A percentile compares a stretch with the other conserved stretches of the same genome.
phyloP scores from a whole-genome alignment of 2,888 invertebrate species.

The Acrobasis suavella region DNA sequence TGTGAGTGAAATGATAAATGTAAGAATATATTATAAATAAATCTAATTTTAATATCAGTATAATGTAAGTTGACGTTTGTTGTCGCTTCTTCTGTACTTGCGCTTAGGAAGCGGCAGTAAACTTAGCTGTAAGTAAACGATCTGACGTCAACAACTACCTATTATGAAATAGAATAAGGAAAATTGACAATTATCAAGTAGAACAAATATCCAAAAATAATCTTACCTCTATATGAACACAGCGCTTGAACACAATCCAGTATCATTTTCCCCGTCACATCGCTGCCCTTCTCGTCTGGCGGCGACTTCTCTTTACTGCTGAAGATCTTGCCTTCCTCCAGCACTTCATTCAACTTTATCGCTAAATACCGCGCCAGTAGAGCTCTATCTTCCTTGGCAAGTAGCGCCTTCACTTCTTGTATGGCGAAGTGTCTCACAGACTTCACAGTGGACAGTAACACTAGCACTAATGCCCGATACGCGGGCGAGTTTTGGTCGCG shows the following conservation, averaged over 20 bases:
- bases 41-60: too few species aligned
- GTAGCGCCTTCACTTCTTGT: conserved; percentile 82
- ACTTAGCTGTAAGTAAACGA: too few species aligned
- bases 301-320: conserved; percentile 61
- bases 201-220: too few species aligned
- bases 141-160: too few species aligned
- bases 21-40: too few species aligned
- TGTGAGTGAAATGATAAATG: too few species aligned
- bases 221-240: conserved; percentile 74
- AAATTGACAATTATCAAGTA: too few species aligned
- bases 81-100: too few species aligned
- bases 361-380: conserved; percentile 85
- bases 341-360: conserved; percentile 84
- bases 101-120: too few species aligned
- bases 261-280: conserved; percentile 81
- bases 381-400: conserved; percentile 83
- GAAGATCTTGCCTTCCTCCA: conserved; percentile 84
- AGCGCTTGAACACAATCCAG: conserved; percentile 79
- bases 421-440: conserved; percentile 84
- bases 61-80: too few species aligned
- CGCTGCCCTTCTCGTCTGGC: conserved; percentile 62
- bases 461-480: conserved; percentile 87
- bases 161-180: too few species aligned
- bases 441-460: conserved; percentile 84
- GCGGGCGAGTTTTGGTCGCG: conserved; percentile 85